Evolutionary conservation across 2,113 vertebrate species (phyloP).

Genomic region (Syrrhaptes paradoxus): DNA sequence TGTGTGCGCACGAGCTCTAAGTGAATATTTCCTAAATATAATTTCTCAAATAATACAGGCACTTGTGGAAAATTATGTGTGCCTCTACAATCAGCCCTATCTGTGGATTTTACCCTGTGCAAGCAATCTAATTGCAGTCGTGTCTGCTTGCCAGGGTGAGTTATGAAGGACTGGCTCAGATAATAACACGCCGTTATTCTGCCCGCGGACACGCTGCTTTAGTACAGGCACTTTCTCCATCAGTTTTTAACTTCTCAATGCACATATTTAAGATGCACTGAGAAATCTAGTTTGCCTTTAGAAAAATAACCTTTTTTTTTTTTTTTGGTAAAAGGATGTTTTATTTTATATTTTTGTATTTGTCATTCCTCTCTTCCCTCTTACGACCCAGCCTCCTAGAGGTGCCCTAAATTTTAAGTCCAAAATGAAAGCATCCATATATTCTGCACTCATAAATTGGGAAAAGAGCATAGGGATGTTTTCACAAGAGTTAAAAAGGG

Average conservation of each 20-base stretch:
- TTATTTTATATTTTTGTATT: background rate
- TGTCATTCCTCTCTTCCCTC: background rate
- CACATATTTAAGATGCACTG: background rate
- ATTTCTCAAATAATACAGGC: background rate
- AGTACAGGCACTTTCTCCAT: background rate
- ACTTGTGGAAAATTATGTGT: background rate
- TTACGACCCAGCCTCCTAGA: background rate
- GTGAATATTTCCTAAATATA: background rate
- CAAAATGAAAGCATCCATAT: rapidly evolving
- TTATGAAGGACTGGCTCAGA: background rate
- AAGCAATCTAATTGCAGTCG: background rate
- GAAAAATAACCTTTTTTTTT: background rate
- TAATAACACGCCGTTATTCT: background rate
- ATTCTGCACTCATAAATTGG: background rate
- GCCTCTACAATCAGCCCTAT: background rate
- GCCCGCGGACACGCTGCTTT: background rate
- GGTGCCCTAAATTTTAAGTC: background rate
- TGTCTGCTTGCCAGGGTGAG: background rate
- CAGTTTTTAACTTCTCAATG: background rate
- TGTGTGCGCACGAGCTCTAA: background rate
- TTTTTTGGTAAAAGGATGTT: too few species aligned
- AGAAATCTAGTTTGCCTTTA: background rate
- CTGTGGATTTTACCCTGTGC: background rate
- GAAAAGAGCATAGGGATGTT: background rate
- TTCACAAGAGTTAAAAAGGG: background rate